Evolutionary conservation across 1,140 invertebrate species (phyloP).

Genomic region (Platorchestia sp.): DNA sequence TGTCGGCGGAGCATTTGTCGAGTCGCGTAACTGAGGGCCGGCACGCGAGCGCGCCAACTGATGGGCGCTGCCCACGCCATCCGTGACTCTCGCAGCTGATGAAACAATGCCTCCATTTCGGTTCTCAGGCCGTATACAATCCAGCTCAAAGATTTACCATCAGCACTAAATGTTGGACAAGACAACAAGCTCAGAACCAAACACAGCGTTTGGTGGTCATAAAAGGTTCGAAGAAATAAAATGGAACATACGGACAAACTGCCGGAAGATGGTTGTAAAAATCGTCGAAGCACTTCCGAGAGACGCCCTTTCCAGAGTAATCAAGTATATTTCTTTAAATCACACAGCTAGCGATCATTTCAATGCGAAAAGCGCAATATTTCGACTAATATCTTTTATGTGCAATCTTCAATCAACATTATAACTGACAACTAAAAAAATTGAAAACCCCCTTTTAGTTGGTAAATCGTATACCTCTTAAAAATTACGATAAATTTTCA

Average conservation of each 20-base stretch:
- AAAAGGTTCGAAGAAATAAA: not conserved
- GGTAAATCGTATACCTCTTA: not conserved
- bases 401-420: too few species aligned
- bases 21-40: constrained; percentile 5
- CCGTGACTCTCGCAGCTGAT: constrained; percentile 8
- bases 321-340: too few species aligned
- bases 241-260: not conserved
- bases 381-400: too few species aligned
- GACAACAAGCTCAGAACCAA: not conserved
- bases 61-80: not conserved
- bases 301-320: too few species aligned
- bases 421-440: not conserved
- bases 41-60: constrained; percentile 10
- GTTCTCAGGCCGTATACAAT: not conserved
- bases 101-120: not conserved
- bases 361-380: too few species aligned
- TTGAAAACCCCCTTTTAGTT: not conserved
- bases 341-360: too few species aligned
- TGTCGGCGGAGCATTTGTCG: constrained; percentile 48
- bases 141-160: not conserved
- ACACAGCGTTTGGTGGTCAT: not conserved
- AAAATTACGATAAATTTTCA: not conserved
- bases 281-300: not conserved
- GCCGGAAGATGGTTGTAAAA: not conserved
- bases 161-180: not conserved